Conservation (phyloP, 2,888 invertebrate species). For the Meta bourneti region DNA sequence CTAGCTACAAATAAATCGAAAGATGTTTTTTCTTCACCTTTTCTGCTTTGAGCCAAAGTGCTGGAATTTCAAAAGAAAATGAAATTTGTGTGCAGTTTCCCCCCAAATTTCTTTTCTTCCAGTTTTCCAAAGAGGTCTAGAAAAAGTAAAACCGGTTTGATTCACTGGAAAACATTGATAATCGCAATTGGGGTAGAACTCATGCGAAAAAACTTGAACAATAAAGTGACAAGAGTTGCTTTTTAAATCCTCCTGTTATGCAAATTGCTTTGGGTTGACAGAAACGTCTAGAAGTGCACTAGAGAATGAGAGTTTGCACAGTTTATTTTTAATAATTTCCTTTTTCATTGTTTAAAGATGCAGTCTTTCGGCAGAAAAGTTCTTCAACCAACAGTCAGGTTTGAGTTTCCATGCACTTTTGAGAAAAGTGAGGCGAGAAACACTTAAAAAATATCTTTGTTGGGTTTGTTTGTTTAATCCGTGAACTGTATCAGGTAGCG, state of each 20-base stretch:
- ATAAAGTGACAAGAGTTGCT: constrained; percentile 27
- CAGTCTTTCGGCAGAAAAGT: neutral
- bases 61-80: constrained; percentile 70
- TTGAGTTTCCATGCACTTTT: neutral
- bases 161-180: constrained; percentile 38
- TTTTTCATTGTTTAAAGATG: neutral
- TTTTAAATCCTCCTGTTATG: constrained; percentile 11
- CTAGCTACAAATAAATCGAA: constrained; percentile 27
- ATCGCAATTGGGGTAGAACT: neutral
- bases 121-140: constrained; percentile 28
- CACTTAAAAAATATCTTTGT: constrained; percentile 45
- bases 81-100: neutral
- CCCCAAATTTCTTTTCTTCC: neutral
- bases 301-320: constrained; percentile 43
- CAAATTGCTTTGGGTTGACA: constrained; percentile 25
- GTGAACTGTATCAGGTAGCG: constrained; percentile 77
- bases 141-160: constrained; percentile 36
- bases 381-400: no score
- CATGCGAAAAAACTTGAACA: constrained; percentile 1
- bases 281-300: constrained; percentile 13
- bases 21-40: neutral
- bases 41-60: constrained; percentile 19
- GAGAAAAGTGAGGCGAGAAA: constrained; percentile 38
- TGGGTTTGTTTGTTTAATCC: constrained; percentile 14
- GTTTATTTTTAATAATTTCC: neutral